phyloP scores from a whole-genome alignment of 2,888 invertebrate genomes.

The Cerceris ruficornis region DNA sequence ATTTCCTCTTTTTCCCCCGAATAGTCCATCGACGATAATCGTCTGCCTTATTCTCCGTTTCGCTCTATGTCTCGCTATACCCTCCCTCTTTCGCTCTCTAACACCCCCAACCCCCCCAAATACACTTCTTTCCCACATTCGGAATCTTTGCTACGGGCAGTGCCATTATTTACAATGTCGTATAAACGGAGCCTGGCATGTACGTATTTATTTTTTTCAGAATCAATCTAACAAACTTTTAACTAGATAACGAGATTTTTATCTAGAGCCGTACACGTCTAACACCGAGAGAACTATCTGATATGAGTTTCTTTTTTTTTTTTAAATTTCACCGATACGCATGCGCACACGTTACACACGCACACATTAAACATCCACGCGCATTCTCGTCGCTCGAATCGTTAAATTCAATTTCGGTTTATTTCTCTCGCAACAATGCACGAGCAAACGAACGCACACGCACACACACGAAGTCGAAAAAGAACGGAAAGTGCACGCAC shows the following conservation, averaged over 20 bases:
- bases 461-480: conserved; percentile 35
- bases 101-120: conserved; percentile 25
- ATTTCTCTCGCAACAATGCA: neutral
- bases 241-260: conserved; percentile 82
- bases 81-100: conserved; percentile 41
- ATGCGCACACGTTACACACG: conserved; percentile 54
- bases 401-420: neutral
- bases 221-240: conserved; percentile 79
- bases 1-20: conserved; percentile 36
- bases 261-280: conserved; percentile 80
- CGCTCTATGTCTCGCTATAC: neutral
- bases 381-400: neutral
- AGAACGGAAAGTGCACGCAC: conserved; percentile 12
- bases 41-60: conserved; percentile 47
- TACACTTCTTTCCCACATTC: conserved; percentile 15
- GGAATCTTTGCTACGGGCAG: conserved; percentile 71
- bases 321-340: conserved; percentile 47
- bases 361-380: conserved; percentile 11
- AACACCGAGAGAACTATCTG: conserved; percentile 81
- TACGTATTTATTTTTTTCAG: conserved; percentile 75
- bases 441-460: conserved; percentile 35
- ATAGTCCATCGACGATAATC: conserved; percentile 41
- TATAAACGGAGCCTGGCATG: conserved; percentile 80
- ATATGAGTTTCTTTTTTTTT: conserved; percentile 79
- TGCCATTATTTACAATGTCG: conserved; percentile 80